Evolutionary conservation across 2,113 vertebrate genomes (phyloP).

Genomic region (Phylloscopus whistleri): DNA sequence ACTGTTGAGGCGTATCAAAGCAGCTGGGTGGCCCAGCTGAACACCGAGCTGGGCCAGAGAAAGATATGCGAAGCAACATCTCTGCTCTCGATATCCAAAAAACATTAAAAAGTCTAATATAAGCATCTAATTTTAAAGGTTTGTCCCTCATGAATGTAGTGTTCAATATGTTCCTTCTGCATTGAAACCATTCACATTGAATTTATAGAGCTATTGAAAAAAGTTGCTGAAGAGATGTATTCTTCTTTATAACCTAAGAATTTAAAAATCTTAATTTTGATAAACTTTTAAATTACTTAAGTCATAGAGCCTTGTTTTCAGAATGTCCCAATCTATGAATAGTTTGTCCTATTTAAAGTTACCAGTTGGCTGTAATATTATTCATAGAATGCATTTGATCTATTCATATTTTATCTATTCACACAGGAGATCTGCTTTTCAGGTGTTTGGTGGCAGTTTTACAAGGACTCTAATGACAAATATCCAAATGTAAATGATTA

Average conservation of each 20-base stretch:
- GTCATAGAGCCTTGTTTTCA: not conserved
- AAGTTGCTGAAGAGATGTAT: not conserved
- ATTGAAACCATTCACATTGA: not conserved
- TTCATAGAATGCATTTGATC: not conserved
- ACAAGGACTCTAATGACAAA: not conserved
- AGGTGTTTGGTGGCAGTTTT: not conserved
- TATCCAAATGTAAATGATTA: not conserved
- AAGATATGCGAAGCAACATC: too few relatives aligned
- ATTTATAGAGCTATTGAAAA: not conserved
- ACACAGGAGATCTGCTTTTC: not conserved
- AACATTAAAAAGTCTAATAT: not conserved
- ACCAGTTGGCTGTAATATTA: not conserved
- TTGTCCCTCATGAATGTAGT: not conserved
- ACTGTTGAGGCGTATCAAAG: too few relatives aligned
- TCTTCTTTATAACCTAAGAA: not conserved
- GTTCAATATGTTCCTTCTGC: not conserved
- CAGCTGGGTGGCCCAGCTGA: too few relatives aligned
- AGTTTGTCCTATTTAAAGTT: not conserved
- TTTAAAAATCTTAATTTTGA: not conserved
- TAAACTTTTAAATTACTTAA: not conserved
- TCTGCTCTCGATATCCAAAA: not conserved
- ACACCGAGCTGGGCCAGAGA: too few relatives aligned
- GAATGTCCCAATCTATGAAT: not conserved
- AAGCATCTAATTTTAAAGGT: not conserved
- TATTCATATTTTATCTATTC: conserved; percentile 4